Evolutionary conservation across 2,888 invertebrate genomes (phyloP).

Genomic region (Perdita meconis): DNA sequence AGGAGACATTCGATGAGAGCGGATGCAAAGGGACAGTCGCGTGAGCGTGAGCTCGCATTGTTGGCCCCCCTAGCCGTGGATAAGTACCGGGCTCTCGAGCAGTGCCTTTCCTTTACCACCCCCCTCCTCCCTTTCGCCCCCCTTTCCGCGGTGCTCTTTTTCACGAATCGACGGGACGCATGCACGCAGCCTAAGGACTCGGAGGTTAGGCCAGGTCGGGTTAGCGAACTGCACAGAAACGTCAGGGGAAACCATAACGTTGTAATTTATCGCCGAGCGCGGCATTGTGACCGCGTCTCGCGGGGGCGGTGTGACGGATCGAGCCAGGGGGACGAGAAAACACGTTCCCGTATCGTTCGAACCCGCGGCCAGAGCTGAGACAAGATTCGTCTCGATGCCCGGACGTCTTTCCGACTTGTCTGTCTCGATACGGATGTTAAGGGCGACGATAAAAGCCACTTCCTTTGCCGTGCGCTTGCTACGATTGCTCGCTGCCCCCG

Average conservation of each 20-base stretch:
- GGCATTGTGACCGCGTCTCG: constrained; percentile 79
- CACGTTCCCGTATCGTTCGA: constrained; percentile 66
- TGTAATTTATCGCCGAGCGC: constrained; percentile 82
- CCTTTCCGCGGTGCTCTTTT: constrained; percentile 28
- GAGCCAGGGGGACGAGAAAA: constrained; percentile 72
- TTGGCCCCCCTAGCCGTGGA: constrained; percentile 73
- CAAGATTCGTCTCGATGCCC: constrained; percentile 56
- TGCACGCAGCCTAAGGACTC: constrained; percentile 75
- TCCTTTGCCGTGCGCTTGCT: constrained; percentile 3
- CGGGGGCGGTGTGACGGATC: constrained; percentile 82
- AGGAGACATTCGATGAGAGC: constrained; percentile 83
- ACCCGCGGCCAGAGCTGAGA: constrained; percentile 48
- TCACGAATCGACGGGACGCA: constrained; percentile 51
- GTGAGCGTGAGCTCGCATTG: constrained; percentile 76
- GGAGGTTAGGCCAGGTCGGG: constrained; percentile 83
- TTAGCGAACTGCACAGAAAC: constrained; percentile 81
- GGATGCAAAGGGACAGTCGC: constrained; percentile 83
- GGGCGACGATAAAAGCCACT: constrained; percentile 14
- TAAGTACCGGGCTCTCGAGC: constrained; percentile 77
- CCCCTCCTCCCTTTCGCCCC: constrained; percentile 16
- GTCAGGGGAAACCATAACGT: constrained; percentile 83
- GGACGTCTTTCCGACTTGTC: constrained; percentile 4
- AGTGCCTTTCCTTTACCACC: constrained; percentile 44
- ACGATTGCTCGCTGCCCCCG: background rate
- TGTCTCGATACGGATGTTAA: constrained; percentile 14